These are phyloP conservation scores for Condylostylus longicornis DNA, from an alignment of 1,140 invertebrate genomes.

Conservation along the genomic window DNA sequence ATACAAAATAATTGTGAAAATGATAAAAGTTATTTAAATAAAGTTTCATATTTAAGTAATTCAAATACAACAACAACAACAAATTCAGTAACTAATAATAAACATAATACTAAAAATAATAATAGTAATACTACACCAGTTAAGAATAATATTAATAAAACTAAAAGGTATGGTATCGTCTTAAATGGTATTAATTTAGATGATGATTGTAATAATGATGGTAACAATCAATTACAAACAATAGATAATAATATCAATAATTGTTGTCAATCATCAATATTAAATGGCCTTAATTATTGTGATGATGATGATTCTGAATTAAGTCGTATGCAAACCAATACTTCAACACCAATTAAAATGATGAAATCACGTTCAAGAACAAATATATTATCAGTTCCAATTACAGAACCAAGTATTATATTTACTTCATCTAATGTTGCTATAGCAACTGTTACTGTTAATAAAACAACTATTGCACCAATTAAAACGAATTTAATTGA, in stretches of 20 bases:
- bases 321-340: slow-evolving; percentile 30
- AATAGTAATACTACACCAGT: not conserved
- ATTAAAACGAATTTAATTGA: slow-evolving; percentile 1
- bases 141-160: slow-evolving; percentile 10
- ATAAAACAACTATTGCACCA: slow-evolving; percentile 9
- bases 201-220: slow-evolving; percentile 7
- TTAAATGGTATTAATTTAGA: slow-evolving; percentile 24
- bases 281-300: not conserved
- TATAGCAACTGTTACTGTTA: slow-evolving; percentile 23
- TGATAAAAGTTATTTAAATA: too few species aligned
- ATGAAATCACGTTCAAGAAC: slow-evolving; percentile 32
- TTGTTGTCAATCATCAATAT: not conserved
- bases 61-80: slow-evolving; percentile 1
- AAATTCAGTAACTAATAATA: slow-evolving; percentile 1
- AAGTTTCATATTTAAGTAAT: too few species aligned
- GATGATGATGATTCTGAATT: slow-evolving; percentile 31
- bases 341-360: slow-evolving; percentile 30
- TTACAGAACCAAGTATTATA: not conserved
- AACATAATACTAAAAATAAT: not conserved
- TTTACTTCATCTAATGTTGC: slow-evolving; percentile 1
- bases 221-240: too few species aligned
- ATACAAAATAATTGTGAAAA: too few species aligned
- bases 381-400: slow-evolving; percentile 27
- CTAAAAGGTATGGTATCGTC: slow-evolving; percentile 29
- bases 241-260: too few species aligned